Base-by-base conservation (phyloP, 2,888 invertebrate genomes). In the Cylindroiulus punctatus region DNA sequence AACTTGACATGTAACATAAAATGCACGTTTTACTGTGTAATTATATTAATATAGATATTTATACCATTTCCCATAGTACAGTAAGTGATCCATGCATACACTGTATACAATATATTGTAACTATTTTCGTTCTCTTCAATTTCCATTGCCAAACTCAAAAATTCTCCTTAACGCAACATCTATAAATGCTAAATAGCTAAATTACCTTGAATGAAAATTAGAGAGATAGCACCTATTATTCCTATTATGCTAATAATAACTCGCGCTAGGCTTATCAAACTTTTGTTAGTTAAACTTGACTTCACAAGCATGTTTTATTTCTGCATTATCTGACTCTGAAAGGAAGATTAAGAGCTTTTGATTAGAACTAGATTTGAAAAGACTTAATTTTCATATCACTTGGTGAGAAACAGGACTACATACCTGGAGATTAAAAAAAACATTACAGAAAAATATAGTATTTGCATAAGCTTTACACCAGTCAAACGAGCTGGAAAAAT, bases 221-320 rank as follows among this genome's bases (percentile, higher is more conserved):
- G 12, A 8, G 26, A 76, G 76, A 30, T 30, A 30, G 3, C 30
- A n/a, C 26, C 26, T 26, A 26, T 57, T 65, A 26, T 65, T 65
- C 14, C 14, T 65, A 65, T 65, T 26, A 57, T 57, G 57, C 57
- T 52, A 19, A 17, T 3, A 40, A 57, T 57, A 65, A 65, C 65
- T 65, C 26, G 26, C 65, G 26, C 65, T 12, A 65, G 76, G 30
- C 76, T 17, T 76, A 76, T 30, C 65, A 26, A 26, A 3, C 14
- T 65, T 57, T 44, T 26, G 26, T 26, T 65, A 26, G n/a, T 26
- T 76, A 76, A 76, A 76, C 76, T 76, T 76, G 76, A 76, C 52
- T 52, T 76, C 32, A 30, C 30, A 32, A 2, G 8, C 30, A 76
- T 30, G 26, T 65, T 17, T 30, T 76, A 76, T 76, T 76, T 26